Evolutionary conservation across 2,113 vertebrate genomes (phyloP), one percentile per base, ranked within the genome.

Genomic region (Amphiprion percula): DNA sequence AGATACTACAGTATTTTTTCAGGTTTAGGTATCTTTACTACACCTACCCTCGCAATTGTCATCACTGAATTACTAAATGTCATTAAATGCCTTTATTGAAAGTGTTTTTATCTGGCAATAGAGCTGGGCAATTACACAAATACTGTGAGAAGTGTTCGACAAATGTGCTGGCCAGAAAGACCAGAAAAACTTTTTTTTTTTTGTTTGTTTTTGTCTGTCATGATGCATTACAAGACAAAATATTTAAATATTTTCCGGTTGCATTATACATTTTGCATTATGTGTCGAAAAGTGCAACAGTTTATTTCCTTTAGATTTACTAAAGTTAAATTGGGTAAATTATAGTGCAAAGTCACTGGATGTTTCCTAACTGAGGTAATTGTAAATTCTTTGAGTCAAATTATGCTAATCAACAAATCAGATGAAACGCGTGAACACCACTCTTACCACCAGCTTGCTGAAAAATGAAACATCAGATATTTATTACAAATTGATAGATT

Each of bases 401-500:
- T 68, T 8, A 68, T 79, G 19, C 33, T 6, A 72, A 33, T 9
- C 30, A 74, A 74, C 8, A 28, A 14, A 67, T 5, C 15, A 6
- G 55, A 62, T 74, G 68, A 78, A 77, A 67, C 23, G 61, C 12
- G n/a, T 21, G 17, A 72, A 26, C 59, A 46, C 33, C 2, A 26
- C 56, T 70, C 58, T 66, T 83, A 66, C 50, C 58, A 80, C 66
- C 74, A 87, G 76, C 76, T 65, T 61, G 61, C 81, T 79, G 68
- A 89, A 88, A 83, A 63, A 88, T 86, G 76, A 86, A 85, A 74
- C 73, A 92, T 93, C 53, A 91, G 90, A 93, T 91, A 92, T 94
- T 87, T 91, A 93, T 90, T 55, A 85, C 73, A 91, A 91, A 94
- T 90, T 89, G 85, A 73, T 81, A 79, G 72, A 91, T 92, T 86